These are phyloP conservation scores for Electrophaes corylata DNA, from an alignment of 2,888 invertebrate species.

Conservation along the genomic window DNA sequence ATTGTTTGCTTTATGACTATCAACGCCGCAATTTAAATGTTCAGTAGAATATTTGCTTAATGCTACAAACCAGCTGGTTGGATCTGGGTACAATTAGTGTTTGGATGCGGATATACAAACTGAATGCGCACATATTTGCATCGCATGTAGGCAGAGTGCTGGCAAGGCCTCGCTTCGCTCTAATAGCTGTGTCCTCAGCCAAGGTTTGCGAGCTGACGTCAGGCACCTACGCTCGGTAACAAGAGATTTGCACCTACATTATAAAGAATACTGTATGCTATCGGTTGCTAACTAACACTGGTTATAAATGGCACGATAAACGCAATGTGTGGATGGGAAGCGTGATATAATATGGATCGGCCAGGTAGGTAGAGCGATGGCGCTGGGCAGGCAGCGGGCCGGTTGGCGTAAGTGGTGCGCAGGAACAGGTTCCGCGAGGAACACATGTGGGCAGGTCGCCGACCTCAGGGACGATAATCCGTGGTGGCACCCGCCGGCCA, in stretches of 20 bases:
- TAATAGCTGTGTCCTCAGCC: constrained; percentile 77
- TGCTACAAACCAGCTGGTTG: constrained; percentile 1
- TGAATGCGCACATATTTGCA: constrained; percentile 45
- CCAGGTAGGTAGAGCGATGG: constrained; percentile 49
- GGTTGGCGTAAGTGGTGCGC: constrained; percentile 66
- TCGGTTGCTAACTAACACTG: constrained; percentile 45
- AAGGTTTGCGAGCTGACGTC: constrained; percentile 77
- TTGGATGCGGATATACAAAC: constrained; percentile 34
- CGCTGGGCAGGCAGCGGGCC: constrained; percentile 52
- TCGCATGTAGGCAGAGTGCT: constrained; percentile 71
- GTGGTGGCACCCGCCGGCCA: constrained; percentile 53
- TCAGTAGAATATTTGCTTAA: constrained; percentile 6
- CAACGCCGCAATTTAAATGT: constrained; percentile 6
- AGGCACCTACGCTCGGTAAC: constrained; percentile 68
- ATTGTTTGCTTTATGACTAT: constrained; percentile 25
- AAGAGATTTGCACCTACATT: constrained; percentile 62
- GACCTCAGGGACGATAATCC: constrained; percentile 72
- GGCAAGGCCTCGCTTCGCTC: constrained; percentile 73
- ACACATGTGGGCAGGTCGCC: constrained; percentile 75
- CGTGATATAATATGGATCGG: constrained; percentile 39
- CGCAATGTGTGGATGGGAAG: constrained; percentile 27
- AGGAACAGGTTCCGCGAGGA: constrained; percentile 76
- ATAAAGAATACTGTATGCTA: constrained; percentile 43
- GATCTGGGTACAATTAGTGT: constrained; percentile 7
- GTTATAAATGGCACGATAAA: constrained; percentile 22